Evolutionary conservation across 2,888 invertebrate genomes (phyloP).

Genomic region (Cataglyphis rosenhaueri): DNA sequence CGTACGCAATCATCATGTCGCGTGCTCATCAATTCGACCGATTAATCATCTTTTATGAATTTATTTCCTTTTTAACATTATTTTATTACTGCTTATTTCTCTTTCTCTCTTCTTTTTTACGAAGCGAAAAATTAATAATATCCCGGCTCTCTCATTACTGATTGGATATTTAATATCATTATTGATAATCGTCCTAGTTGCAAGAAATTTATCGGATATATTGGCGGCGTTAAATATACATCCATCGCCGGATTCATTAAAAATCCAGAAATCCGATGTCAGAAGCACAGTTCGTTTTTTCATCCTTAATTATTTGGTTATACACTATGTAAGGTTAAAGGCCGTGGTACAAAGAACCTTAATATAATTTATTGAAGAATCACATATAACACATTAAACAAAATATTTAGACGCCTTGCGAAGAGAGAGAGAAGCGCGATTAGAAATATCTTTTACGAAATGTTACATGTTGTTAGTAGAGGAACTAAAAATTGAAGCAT

Average conservation of each 20-base stretch:
- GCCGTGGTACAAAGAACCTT: background rate
- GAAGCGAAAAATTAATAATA: background rate
- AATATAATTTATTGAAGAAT: background rate
- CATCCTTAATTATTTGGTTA: conserved; percentile 5
- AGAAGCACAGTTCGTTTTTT: background rate
- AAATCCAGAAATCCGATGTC: conserved; percentile 17
- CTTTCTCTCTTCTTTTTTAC: background rate
- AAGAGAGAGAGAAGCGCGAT: background rate
- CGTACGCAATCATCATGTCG: background rate
- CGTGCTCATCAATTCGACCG: background rate
- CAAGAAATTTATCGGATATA: background rate
- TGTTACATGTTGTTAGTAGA: background rate
- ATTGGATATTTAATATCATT: conserved; percentile 38
- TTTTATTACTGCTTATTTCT: background rate
- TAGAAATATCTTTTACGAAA: conserved; percentile 6
- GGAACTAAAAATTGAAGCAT: conserved; percentile 6
- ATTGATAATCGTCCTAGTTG: background rate
- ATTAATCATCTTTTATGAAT: conserved; percentile 6
- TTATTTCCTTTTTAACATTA: background rate
- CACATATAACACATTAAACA: background rate
- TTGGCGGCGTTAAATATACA: background rate
- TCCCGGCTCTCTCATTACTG: background rate
- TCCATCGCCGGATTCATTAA: background rate
- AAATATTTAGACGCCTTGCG: background rate
- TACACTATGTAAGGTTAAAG: background rate